A percentile compares a stretch with the other conserved stretches of the same genome.
These are phyloP conservation scores for Erythrolamprus reginae DNA, from an alignment of 2,113 vertebrate genomes.

Conservation along the genomic window DNA sequence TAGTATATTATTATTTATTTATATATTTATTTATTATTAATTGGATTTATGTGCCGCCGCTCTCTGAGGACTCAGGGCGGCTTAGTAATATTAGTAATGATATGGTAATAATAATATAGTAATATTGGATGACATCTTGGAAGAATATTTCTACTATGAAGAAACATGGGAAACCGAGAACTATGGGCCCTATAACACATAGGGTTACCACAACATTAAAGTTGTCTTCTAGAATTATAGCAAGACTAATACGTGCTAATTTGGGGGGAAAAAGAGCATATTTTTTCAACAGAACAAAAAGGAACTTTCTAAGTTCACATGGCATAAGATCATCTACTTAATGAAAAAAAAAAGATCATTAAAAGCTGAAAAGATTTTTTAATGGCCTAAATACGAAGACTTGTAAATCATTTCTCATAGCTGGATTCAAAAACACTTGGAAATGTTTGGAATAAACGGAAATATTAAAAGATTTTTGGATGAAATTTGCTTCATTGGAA, in stretches of 20 bases:
- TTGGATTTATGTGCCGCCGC: too few relatives aligned
- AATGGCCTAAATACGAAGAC: neutral
- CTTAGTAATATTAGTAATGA: too few relatives aligned
- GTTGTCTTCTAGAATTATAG: neutral
- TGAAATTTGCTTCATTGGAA: neutral
- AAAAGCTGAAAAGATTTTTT: neutral
- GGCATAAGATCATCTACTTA: neutral
- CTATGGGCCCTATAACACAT: neutral
- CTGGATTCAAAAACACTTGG: neutral
- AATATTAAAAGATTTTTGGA: neutral
- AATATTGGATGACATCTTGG: neutral
- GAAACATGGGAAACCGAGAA: neutral
- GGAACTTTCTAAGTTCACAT: neutral
- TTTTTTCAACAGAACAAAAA: neutral
- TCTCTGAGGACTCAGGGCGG: too few relatives aligned
- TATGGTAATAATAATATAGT: neutral
- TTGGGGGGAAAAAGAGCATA: neutral
- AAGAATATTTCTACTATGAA: neutral
- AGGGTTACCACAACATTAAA: neutral
- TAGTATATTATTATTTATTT: neutral
- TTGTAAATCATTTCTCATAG: neutral
- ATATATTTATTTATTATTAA: too few relatives aligned
- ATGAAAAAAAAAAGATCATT: neutral
- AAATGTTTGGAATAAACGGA: neutral
- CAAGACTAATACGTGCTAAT: neutral